Base-by-base conservation (phyloP, 2,113 vertebrate species). In the Brachyistius frenatus region DNA sequence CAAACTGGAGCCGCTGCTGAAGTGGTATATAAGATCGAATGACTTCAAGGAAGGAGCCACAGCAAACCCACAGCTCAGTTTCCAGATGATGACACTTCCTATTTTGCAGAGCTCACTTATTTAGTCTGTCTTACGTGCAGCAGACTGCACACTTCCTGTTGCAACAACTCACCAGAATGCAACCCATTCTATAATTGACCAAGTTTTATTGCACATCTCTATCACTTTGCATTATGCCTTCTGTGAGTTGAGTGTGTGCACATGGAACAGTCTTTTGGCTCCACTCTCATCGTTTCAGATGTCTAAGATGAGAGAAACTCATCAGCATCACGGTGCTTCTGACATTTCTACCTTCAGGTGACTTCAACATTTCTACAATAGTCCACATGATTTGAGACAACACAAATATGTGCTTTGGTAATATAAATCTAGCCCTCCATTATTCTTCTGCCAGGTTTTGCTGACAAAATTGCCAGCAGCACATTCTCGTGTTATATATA, bases 91-190 rank as follows among this genome's bases (percentile, higher is more conserved):
- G 4, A 30, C 8, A 1, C 41, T 76, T 68, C 39, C 39, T 62
- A 33, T 66, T 52, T 4, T 32, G 1, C 13, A 49, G 1, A 36
- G 0, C 15, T 70, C 15, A 70, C 14, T 30, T n/a, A 2, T 76
- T 54, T 49, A 52, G 2, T 37, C 15, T 61, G 39, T 64, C 4
- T 15, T 39, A 11, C 8, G 10, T 15, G 31, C 35, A 52, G 4
- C 7, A 33, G 63, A 41, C 31, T 32, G 41, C 74, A 70, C 23
- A 57, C 65, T 85, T 85, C 77, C 77, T 83, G 50, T 81, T 67
- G 47, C 32, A 39, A 37, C 35, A 58, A 11, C 3, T 66, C 50
- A 80, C 62, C 67, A 81, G 15, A 75, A 37, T 35, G 31, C 32
- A 33, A 9, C 6, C 10, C 7, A 16, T 70, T 49, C 47, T 52